A percentile compares a stretch with the other conserved stretches of the same genome.
phyloP scores from a whole-genome alignment of 1,140 invertebrate species.

The Hyles euphorbiae region DNA sequence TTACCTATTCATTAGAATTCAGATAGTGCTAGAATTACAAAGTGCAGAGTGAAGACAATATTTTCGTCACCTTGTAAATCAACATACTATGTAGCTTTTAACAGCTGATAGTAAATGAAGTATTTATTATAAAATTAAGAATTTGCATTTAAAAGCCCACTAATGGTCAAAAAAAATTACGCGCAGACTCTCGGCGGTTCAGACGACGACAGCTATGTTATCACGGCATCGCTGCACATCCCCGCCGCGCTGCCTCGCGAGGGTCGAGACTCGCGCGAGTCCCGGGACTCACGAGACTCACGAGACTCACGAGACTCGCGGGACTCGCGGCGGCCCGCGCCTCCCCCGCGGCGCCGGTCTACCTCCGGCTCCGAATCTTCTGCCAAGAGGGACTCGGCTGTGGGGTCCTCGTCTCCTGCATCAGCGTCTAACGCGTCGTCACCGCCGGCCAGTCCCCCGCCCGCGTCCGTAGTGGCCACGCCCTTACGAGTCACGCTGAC shows the following conservation, averaged over 20 bases:
- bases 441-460: slow-evolving; percentile 48
- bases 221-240: slow-evolving; percentile 88
- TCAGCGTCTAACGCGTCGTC: slow-evolving; percentile 37
- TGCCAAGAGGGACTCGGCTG: slow-evolving; percentile 54
- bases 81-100: no score
- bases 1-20: no score
- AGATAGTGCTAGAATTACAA: no score
- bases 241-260: slow-evolving; percentile 70
- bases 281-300: slow-evolving; percentile 13
- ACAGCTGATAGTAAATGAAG: no score
- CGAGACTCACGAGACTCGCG: slow-evolving; percentile 14
- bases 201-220: slow-evolving; percentile 78
- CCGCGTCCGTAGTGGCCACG: slow-evolving; percentile 16
- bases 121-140: no score
- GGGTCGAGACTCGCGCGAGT: not conserved
- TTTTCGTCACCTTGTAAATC: no score
- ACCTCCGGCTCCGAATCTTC: slow-evolving; percentile 55
- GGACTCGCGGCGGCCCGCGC: slow-evolving; percentile 13
- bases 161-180: no score
- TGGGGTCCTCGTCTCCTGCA: slow-evolving; percentile 45
- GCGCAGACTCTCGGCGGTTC: slow-evolving; percentile 35
- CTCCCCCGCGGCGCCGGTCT: slow-evolving; percentile 41
- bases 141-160: no score
- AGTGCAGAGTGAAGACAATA: no score
- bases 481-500: slow-evolving; percentile 31